These are phyloP conservation scores for Falcaria lacertinaria DNA, from an alignment of 2,888 invertebrate genomes.

Conservation along the genomic window DNA sequence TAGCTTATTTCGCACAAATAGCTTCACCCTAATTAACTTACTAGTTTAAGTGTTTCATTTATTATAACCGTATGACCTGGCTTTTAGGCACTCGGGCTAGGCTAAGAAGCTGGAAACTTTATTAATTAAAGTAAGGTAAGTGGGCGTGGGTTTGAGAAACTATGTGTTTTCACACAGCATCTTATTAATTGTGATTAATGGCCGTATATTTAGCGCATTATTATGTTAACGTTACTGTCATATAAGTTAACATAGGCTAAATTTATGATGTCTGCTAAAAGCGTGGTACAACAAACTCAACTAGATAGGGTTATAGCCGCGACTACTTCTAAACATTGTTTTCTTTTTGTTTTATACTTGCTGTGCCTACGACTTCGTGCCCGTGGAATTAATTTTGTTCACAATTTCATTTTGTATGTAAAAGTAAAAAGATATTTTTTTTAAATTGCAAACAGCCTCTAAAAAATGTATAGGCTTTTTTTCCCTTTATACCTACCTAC, in stretches of 20 bases:
- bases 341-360: too few relatives aligned
- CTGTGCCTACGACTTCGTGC: too few relatives aligned
- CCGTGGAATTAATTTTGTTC: too few relatives aligned
- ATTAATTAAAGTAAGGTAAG: constrained; percentile 15
- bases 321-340: too few relatives aligned
- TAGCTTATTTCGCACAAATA: constrained; percentile 20
- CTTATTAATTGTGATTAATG: background rate
- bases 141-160: background rate
- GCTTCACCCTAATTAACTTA: constrained; percentile 22
- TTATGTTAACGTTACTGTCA: background rate
- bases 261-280: too few relatives aligned
- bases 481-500: too few relatives aligned
- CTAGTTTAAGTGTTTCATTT: constrained; percentile 15
- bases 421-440: too few relatives aligned
- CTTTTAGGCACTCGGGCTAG: constrained; percentile 9
- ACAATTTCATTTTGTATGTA: too few relatives aligned
- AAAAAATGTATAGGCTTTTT: too few relatives aligned
- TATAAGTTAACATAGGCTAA: background rate
- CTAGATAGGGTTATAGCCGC: too few relatives aligned
- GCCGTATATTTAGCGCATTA: background rate
- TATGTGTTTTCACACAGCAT: background rate
- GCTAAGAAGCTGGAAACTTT: constrained; percentile 13
- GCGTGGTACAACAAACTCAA: too few relatives aligned
- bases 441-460: too few relatives aligned
- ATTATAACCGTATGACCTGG: constrained; percentile 18